Evolutionary conservation across 2,888 invertebrate species (phyloP).

Genomic region (Drosophila austrosaltans): DNA sequence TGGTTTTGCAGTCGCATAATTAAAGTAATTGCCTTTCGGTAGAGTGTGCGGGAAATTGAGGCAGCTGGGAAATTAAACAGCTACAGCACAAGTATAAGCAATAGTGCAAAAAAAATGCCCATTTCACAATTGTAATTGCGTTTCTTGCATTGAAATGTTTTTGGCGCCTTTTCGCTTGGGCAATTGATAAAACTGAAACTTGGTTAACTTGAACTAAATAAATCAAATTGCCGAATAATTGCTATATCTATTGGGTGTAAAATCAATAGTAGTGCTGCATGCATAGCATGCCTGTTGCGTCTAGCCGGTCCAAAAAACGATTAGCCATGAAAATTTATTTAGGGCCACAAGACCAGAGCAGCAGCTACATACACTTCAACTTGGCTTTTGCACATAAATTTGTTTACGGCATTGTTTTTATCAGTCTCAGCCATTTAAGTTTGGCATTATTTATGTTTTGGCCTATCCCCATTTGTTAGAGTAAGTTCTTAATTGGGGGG

Average conservation of each 20-base stretch:
- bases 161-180: slow-evolving; percentile 39
- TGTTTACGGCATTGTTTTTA: slow-evolving; percentile 27
- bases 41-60: slow-evolving; percentile 60
- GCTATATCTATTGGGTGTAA: slow-evolving; percentile 24
- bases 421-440: slow-evolving; percentile 26
- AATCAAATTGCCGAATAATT: slow-evolving; percentile 48
- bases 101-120: slow-evolving; percentile 34
- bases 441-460: slow-evolving; percentile 37
- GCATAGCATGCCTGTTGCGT: neutral
- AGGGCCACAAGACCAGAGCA: neutral
- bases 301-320: slow-evolving; percentile 1
- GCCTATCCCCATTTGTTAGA: too few species aligned
- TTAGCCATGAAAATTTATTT: slow-evolving; percentile 19
- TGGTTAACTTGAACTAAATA: slow-evolving; percentile 30
- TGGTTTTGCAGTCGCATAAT: slow-evolving; percentile 70
- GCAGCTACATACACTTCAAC: neutral
- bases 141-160: slow-evolving; percentile 37
- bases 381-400: slow-evolving; percentile 36
- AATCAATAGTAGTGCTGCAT: slow-evolving; percentile 28
- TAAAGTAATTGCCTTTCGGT: slow-evolving; percentile 74
- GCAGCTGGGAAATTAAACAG: slow-evolving; percentile 61
- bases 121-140: slow-evolving; percentile 74
- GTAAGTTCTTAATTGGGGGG: too few species aligned
- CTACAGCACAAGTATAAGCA: slow-evolving; percentile 23
- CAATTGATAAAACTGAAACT: slow-evolving; percentile 44